Base-by-base conservation (phyloP, 2,888 invertebrate species). In the Plagiodera versicolora region DNA sequence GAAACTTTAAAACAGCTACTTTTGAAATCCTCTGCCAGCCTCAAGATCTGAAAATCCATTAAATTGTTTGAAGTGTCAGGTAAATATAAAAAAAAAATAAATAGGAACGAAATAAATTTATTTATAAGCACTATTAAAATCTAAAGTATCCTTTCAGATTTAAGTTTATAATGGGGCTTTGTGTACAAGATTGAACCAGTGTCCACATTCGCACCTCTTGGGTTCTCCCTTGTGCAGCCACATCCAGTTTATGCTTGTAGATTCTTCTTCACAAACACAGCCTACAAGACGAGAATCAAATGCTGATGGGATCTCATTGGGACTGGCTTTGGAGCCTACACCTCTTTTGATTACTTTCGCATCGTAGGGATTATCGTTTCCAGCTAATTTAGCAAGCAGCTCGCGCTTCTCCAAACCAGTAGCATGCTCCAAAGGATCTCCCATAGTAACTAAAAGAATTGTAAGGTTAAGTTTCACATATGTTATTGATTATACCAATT, bases 251-350 rank as follows among this genome's bases (percentile, higher is more conserved):
- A 98, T 88, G 65, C 87, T 84, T 58, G 92, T 89, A 54, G 94
- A 87, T 77, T 98, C 98, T 81, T 96, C 95, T 81, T 98, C 95
- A 80, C 98, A 98, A 80, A 97, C 87, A 81, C 98, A 98, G 64
- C 98, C 98, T 69, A 98, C 88, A 70, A 98, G 86, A 74, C 98
- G 89, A 59, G 92, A 90, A 56, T 93, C 91, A 71, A 91, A 93
- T 74, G 92, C 90, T 55, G 97, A 96, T 63, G 95, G 95, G 73
- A 98, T 91, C 69, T 93, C 81, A 69, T 92, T 97, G 60, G 98
- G 98, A 69, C 85, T 83, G 28, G 89, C 91, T 76, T 91, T 90
- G 62, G 96, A 93, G 70, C 96, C 81, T 1, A 87, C 85, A 0
- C 89, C 88, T 69, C 94, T 88, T 81, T 92, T 92, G 70, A 90